Percentiles rank a stretch among this genome's conserved stretches.
These are phyloP conservation scores for Neocrepidodera transversa DNA, from an alignment of 2,888 invertebrate species.

Conservation along the genomic window DNA sequence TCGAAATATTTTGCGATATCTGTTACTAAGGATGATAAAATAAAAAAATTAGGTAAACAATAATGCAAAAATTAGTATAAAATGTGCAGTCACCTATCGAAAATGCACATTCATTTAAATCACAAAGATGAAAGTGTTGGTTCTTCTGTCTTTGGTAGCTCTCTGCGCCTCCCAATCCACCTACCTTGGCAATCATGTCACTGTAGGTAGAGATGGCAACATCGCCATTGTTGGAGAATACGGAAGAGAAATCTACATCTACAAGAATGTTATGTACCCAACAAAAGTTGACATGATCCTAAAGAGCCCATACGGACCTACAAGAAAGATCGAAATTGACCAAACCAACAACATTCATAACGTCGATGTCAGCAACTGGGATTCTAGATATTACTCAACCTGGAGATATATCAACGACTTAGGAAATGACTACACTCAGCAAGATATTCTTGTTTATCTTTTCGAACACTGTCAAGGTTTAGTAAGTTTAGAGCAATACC, in stretches of 20 bases:
- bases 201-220: conserved; percentile 38
- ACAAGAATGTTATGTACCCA: neutral
- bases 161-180: neutral
- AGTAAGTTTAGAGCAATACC: neutral
- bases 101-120: neutral
- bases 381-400: neutral
- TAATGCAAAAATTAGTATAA: neutral
- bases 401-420: neutral
- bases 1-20: neutral
- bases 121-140: conserved; percentile 12
- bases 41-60: neutral
- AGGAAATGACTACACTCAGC: neutral
- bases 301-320: neutral
- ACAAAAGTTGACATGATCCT: neutral
- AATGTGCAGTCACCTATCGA: neutral
- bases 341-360: neutral
- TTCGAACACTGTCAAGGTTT: neutral
- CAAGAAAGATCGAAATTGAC: neutral
- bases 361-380: neutral
- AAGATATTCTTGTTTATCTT: neutral
- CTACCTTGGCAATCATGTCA: neutral
- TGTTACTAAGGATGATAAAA: neutral
- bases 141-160: conserved; percentile 8
- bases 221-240: conserved; percentile 27
- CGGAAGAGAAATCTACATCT: conserved; percentile 2